Percentiles rank a stretch among this genome's conserved stretches.
These are phyloP conservation scores for Brachynemurus nebulosus DNA, from an alignment of 2,888 invertebrate species.

Conservation along the genomic window DNA sequence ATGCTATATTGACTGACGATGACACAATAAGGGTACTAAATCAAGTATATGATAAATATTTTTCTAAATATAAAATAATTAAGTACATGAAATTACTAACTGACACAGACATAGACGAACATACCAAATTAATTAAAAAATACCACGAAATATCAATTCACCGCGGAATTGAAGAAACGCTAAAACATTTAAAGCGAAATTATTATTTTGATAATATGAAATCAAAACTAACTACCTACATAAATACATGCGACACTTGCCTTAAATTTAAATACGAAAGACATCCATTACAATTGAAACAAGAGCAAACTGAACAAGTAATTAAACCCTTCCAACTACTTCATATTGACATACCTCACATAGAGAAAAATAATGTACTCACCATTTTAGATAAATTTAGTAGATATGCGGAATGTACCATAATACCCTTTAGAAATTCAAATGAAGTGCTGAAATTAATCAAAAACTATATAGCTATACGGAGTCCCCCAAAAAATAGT, in stretches of 20 bases:
- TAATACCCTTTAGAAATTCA: too few species aligned
- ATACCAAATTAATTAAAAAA: slow-evolving; percentile 10
- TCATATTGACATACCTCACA: slow-evolving; percentile 6
- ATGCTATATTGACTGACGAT: background rate
- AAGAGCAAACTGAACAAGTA: slow-evolving; percentile 5
- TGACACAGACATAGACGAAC: slow-evolving; percentile 10
- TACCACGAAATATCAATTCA: slow-evolving; percentile 15
- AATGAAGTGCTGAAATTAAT: too few species aligned
- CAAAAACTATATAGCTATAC: too few species aligned
- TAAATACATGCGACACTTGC: slow-evolving; percentile 11
- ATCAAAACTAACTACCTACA: slow-evolving; percentile 7
- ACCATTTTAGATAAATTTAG: slow-evolving; percentile 17
- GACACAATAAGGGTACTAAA: background rate
- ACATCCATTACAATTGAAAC: slow-evolving; percentile 7
- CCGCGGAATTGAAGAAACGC: slow-evolving; percentile 15
- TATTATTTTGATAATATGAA: slow-evolving; percentile 13
- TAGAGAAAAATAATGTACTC: slow-evolving; percentile 14
- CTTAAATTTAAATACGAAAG: slow-evolving; percentile 10
- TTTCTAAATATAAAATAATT: slow-evolving; percentile 3
- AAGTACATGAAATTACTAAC: background rate
- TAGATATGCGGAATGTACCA: slow-evolving; percentile 16
- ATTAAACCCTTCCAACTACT: slow-evolving; percentile 10
- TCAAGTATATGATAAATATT: background rate
- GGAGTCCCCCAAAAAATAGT: too few species aligned
- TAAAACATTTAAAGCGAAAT: slow-evolving; percentile 10